Percentiles rank a stretch among this genome's conserved stretches.
Conservation (phyloP, 92 coral and sea anemone species). For the Umimayanthus kanabou region DNA sequence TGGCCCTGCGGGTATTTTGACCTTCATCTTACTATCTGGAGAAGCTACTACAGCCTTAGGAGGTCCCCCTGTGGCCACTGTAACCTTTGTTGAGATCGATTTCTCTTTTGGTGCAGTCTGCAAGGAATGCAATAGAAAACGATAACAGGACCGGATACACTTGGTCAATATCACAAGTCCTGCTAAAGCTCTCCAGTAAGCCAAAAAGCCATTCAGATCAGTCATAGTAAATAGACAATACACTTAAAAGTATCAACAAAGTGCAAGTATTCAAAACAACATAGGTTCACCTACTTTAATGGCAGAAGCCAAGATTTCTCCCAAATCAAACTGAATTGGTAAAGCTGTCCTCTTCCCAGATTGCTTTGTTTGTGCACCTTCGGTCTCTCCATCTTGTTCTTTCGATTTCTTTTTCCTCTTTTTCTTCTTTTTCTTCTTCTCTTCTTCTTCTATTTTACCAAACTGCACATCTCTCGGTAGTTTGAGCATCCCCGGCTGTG, state of each 20-base stretch:
- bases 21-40: conserved; percentile 12
- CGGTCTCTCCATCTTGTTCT: conserved; percentile 27
- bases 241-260: neutral
- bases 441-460: conserved; percentile 17
- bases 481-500: conserved; percentile 35
- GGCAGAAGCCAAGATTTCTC: conserved; percentile 62
- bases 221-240: no score
- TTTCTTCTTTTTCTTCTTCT: conserved; percentile 73
- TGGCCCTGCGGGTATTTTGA: neutral
- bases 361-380: conserved; percentile 25
- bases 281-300: conserved; percentile 49
- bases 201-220: no score
- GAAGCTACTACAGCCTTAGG: conserved; percentile 12
- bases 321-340: conserved; percentile 82
- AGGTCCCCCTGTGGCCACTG: conserved; percentile 51
- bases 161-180: neutral
- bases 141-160: neutral
- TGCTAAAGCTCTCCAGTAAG: neutral
- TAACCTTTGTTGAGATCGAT: conserved; percentile 28
- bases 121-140: neutral
- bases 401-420: conserved; percentile 58
- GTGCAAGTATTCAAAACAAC: neutral
- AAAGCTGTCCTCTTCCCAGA: conserved; percentile 76
- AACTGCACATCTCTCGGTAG: conserved; percentile 22
- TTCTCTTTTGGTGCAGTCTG: conserved; percentile 39